Percentiles rank a stretch among this genome's conserved stretches.
Conservation (phyloP, 2,797 vertebrate species). For the Rhynchonycteris naso region DNA sequence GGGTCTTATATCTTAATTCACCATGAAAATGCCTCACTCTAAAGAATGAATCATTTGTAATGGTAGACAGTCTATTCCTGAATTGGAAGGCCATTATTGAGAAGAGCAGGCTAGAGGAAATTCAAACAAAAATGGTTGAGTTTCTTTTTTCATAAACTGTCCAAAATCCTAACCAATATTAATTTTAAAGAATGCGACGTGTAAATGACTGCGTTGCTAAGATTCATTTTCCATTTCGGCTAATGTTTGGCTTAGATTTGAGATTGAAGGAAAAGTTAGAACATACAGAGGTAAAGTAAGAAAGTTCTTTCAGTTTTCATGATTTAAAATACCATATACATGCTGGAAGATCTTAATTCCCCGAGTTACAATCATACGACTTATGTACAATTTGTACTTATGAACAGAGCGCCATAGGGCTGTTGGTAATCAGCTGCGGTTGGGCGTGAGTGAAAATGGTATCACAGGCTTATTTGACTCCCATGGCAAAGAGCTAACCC, state of each 20-base stretch:
- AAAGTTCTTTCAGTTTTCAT: not conserved
- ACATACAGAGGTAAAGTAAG: not conserved
- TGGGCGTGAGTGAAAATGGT: no score
- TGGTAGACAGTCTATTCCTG: not conserved
- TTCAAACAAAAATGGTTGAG: not conserved
- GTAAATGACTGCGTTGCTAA: not conserved
- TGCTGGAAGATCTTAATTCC: not conserved
- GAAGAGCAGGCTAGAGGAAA: not conserved
- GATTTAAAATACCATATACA: not conserved
- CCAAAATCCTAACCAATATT: not conserved
- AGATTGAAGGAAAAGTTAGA: not conserved
- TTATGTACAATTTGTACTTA: no score
- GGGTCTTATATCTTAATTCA: not conserved
- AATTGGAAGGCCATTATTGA: not conserved
- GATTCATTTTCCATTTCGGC: not conserved
- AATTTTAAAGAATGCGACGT: not conserved
- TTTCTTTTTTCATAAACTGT: not conserved
- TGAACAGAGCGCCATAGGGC: no score
- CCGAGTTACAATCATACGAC: no score
- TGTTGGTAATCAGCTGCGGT: no score
- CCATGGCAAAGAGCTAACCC: no score
- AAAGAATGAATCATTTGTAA: not conserved
- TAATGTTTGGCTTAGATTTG: not conserved
- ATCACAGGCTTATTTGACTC: no score
- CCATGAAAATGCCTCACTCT: not conserved